A percentile compares a stretch with the other conserved stretches of the same genome.
Conservation (phyloP, 2,888 invertebrate genomes). For the Callinectes sapidus region DNA sequence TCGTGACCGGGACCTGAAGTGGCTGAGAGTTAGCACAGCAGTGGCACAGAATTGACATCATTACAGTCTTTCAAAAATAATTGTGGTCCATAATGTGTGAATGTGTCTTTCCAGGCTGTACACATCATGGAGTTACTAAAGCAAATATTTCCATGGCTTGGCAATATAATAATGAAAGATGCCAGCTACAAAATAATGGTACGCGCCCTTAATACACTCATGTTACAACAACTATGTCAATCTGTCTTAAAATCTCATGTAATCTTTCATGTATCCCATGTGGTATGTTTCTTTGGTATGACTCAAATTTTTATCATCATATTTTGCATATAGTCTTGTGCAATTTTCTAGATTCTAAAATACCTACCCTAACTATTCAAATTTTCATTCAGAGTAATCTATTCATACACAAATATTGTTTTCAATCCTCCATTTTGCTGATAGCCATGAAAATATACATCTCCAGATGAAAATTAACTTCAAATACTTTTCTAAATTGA, state of each 20-base stretch:
- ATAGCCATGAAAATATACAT: not conserved
- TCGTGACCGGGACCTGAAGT: conserved; percentile 59
- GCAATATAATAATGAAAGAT: not conserved
- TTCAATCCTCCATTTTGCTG: not conserved
- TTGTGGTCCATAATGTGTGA: not conserved
- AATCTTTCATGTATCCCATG: no score
- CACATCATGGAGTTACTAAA: not conserved
- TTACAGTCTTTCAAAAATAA: not conserved
- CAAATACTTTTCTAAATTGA: not conserved
- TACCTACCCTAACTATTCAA: no score
- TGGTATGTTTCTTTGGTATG: not conserved
- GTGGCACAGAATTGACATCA: not conserved
- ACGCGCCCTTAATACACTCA: not conserved
- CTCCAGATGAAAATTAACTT: not conserved
- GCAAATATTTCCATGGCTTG: not conserved
- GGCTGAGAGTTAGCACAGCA: not conserved
- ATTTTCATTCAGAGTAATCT: not conserved
- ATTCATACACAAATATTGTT: not conserved
- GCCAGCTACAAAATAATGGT: not conserved
- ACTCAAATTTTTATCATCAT: not conserved
- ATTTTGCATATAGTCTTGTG: not conserved
- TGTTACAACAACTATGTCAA: not conserved
- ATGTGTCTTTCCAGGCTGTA: not conserved
- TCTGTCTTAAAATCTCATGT: not conserved
- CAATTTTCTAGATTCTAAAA: not conserved